A percentile compares a stretch with the other conserved stretches of the same genome.
Conservation (phyloP, 2,113 vertebrate genomes). For the Merops nubicus region DNA sequence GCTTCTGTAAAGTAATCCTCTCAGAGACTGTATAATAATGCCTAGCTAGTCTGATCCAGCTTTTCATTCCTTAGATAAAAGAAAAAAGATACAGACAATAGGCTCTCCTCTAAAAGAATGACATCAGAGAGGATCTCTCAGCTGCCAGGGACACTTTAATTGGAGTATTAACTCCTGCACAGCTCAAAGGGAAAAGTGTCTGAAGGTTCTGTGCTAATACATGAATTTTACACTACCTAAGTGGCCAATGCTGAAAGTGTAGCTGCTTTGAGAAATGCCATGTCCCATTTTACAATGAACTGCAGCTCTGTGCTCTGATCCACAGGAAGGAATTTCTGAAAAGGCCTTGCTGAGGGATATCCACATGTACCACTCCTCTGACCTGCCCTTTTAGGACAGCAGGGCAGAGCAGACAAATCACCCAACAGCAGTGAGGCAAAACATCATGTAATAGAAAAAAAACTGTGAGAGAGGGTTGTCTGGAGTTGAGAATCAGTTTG, state of each 20-base stretch:
- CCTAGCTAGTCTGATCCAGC: background rate
- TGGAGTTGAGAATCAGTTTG: background rate
- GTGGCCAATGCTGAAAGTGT: background rate
- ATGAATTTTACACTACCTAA: background rate
- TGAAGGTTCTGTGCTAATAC: background rate
- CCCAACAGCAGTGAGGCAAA: background rate
- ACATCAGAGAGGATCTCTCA: background rate
- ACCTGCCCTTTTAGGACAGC: background rate
- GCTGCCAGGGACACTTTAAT: constrained; percentile 17
- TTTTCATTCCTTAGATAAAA: background rate
- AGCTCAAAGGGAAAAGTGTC: background rate
- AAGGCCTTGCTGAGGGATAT: background rate
- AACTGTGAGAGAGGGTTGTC: background rate
- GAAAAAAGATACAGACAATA: background rate
- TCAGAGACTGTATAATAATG: background rate
- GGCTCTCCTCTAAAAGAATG: background rate
- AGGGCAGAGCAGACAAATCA: background rate
- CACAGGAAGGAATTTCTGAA: background rate
- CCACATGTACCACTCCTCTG: background rate
- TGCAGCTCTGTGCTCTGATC: background rate
- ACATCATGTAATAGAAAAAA: background rate
- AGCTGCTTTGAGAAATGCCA: background rate
- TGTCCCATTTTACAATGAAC: background rate
- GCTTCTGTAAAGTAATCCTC: background rate
- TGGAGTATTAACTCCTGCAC: constrained; percentile 14